Percentiles rank a stretch among this genome's conserved stretches.
These are phyloP conservation scores for Creontiades dilutus DNA, from an alignment of 2,888 invertebrate genomes.

Conservation along the genomic window DNA sequence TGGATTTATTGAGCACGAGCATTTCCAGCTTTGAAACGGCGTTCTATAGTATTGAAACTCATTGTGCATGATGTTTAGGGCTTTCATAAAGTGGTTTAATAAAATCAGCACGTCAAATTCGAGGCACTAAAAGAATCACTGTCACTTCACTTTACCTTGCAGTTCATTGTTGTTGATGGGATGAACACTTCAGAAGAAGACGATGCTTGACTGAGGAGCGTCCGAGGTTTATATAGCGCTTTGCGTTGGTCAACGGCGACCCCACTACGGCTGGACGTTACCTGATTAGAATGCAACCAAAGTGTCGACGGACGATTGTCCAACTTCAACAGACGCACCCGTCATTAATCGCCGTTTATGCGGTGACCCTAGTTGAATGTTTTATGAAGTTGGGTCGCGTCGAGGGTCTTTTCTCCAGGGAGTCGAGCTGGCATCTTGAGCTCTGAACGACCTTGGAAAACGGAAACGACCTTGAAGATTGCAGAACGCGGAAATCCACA, in stretches of 20 bases:
- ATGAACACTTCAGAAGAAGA: background rate
- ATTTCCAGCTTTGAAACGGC: background rate
- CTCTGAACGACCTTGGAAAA: background rate
- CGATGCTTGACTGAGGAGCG: constrained; percentile 6
- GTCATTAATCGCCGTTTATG: constrained; percentile 52
- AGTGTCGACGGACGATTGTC: constrained; percentile 19
- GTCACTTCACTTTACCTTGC: constrained; percentile 64
- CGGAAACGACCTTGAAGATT: no score
- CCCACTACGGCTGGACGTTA: background rate
- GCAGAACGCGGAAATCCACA: no score
- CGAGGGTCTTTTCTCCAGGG: background rate
- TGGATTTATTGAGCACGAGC: background rate
- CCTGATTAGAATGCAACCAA: background rate
- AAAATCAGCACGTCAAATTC: background rate
- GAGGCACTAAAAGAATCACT: constrained; percentile 1
- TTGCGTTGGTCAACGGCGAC: constrained; percentile 7
- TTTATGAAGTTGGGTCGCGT: constrained; percentile 14
- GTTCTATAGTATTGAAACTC: background rate
- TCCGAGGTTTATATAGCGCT: background rate
- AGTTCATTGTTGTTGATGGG: constrained; percentile 50
- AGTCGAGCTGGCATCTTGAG: background rate
- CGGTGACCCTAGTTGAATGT: background rate
- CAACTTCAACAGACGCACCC: background rate
- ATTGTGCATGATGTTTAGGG: background rate
- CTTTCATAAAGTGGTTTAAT: background rate